A percentile compares a stretch with the other conserved stretches of the same genome.
phyloP scores from a whole-genome alignment of 2,113 vertebrate genomes.

The Poecilia latipinna region DNA sequence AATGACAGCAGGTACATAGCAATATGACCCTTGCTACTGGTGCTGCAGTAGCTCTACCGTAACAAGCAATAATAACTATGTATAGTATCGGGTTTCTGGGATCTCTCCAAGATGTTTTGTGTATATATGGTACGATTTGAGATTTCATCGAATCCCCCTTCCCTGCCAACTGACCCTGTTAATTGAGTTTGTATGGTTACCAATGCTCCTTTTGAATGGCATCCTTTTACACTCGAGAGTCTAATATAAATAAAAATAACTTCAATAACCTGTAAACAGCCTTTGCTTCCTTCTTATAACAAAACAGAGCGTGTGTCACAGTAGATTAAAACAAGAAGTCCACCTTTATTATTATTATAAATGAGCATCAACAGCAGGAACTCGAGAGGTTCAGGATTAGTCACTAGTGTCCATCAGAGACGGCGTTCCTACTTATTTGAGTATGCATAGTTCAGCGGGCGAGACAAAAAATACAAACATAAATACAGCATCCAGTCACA shows the following conservation, averaged over 20 bases:
- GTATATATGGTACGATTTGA: constrained; percentile 75
- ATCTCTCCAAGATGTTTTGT: constrained; percentile 74
- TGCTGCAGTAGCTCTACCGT: constrained; percentile 75
- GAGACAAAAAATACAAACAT: constrained; percentile 42
- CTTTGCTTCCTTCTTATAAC: neutral
- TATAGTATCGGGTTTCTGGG: constrained; percentile 74
- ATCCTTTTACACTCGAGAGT: constrained; percentile 86
- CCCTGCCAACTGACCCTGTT: constrained; percentile 71
- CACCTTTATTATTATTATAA: constrained; percentile 77
- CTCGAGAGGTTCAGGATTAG: constrained; percentile 46
- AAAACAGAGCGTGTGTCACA: neutral
- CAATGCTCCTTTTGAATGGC: constrained; percentile 85
- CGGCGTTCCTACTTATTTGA: constrained; percentile 34
- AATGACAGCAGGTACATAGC: constrained; percentile 72
- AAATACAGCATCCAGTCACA: constrained; percentile 39
- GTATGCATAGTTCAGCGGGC: constrained; percentile 75
- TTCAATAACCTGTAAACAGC: constrained; percentile 65
- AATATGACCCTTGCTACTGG: constrained; percentile 76
- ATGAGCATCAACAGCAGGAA: constrained; percentile 57
- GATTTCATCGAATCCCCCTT: constrained; percentile 72
- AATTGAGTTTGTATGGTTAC: constrained; percentile 81
- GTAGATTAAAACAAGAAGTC: constrained; percentile 41
- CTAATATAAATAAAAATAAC: constrained; percentile 83
- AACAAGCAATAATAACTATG: constrained; percentile 82
- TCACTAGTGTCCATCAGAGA: constrained; percentile 57